These are phyloP conservation scores for Gallirallus australis DNA, from an alignment of 2,797 vertebrate species.

Conservation along the genomic window DNA sequence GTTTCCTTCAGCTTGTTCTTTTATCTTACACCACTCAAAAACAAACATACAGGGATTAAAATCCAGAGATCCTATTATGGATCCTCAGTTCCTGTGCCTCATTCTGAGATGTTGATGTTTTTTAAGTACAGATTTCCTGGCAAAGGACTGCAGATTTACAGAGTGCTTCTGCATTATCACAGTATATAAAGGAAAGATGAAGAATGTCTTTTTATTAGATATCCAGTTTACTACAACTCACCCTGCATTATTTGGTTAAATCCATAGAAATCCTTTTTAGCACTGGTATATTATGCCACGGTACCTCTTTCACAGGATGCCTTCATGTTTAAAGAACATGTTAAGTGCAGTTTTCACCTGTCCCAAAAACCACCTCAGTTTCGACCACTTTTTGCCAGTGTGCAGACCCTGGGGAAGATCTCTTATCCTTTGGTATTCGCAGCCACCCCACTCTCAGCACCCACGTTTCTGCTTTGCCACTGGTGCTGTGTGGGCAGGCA, in stretches of 20 bases:
- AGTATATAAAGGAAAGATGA: background rate
- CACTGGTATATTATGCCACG: background rate
- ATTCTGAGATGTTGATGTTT: background rate
- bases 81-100: background rate
- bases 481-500: conserved; percentile 14
- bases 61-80: background rate
- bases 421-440: background rate
- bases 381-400: background rate
- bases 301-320: background rate
- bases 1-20: background rate
- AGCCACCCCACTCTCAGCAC: background rate
- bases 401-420: background rate
- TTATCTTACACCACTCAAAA: background rate
- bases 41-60: background rate
- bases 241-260: background rate
- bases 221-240: background rate
- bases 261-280: background rate
- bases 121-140: background rate
- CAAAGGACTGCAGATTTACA: background rate
- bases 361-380: background rate
- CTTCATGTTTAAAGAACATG: background rate
- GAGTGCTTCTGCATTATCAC: background rate
- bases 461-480: conserved; percentile 42
- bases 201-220: background rate
- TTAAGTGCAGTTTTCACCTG: background rate